Evolutionary conservation across 2,113 vertebrate genomes (phyloP).

Genomic region (Boulengeromyrus knoepffleri): DNA sequence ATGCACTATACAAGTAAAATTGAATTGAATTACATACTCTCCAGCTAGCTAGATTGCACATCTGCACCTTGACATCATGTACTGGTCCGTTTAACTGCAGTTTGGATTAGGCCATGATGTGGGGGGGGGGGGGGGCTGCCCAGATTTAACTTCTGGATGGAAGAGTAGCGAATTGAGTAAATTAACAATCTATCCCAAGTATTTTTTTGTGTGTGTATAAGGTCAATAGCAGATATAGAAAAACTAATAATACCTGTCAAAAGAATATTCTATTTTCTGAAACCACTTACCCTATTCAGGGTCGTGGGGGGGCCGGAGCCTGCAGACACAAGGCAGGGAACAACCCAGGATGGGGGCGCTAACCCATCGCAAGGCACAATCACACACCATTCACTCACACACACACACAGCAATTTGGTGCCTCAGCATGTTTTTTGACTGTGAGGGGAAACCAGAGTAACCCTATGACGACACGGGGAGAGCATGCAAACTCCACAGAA

Average conservation of each 20-base stretch:
- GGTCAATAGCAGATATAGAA: not conserved
- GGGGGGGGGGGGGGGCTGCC: not conserved
- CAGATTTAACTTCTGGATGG: not conserved
- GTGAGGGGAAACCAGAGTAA: too few species aligned
- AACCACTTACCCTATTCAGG: too few species aligned
- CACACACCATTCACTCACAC: too few species aligned
- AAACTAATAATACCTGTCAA: not conserved
- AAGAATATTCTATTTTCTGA: not conserved
- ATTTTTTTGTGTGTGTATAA: not conserved
- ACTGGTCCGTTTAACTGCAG: slow-evolving; percentile 1
- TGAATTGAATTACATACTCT: not conserved
- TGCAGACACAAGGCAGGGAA: too few species aligned
- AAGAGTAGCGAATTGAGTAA: not conserved
- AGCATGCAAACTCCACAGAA: too few species aligned
- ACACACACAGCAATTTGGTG: too few species aligned
- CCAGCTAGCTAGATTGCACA: not conserved
- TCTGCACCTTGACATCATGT: not conserved
- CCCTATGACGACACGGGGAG: too few species aligned
- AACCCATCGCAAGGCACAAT: too few species aligned
- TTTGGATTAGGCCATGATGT: not conserved
- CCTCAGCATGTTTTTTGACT: too few species aligned
- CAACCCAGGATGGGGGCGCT: too few species aligned
- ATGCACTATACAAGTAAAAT: too few species aligned
- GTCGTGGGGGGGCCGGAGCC: too few species aligned
- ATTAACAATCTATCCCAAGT: not conserved